Conservation (phyloP, 2,888 invertebrate species). For the Dicyrtoma fusca region DNA sequence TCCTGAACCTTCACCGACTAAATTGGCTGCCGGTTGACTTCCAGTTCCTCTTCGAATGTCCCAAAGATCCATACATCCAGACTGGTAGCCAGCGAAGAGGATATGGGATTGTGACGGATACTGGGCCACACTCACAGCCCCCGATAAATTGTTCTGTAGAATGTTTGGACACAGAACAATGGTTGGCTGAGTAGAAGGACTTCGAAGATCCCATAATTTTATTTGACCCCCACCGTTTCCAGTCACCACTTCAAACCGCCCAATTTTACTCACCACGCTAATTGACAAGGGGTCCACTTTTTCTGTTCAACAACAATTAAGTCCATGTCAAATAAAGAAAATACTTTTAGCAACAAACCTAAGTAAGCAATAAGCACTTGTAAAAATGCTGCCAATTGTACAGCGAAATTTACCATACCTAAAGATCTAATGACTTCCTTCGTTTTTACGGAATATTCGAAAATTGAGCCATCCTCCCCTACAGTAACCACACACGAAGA, state of each 20-base stretch:
- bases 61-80: conserved; percentile 54
- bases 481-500: conserved; percentile 42
- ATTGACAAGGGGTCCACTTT: conserved; percentile 50
- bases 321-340: no score
- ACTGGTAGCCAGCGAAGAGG: conserved; percentile 53
- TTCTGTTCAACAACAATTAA: conserved; percentile 37
- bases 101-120: conserved; percentile 53
- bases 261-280: conserved; percentile 40
- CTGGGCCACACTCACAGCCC: conserved; percentile 51
- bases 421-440: conserved; percentile 37
- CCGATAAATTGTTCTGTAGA: conserved; percentile 49
- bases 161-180: conserved; percentile 50
- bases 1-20: conserved; percentile 43
- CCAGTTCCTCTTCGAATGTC: conserved; percentile 47
- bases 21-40: conserved; percentile 51
- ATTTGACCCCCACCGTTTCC: conserved; percentile 55
- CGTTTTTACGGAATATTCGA: conserved; percentile 39
- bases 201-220: conserved; percentile 54
- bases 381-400: no score
- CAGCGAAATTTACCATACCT: no score
- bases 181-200: conserved; percentile 25
- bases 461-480: conserved; percentile 55
- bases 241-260: conserved; percentile 45
- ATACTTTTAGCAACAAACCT: no score
- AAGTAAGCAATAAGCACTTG: no score